Evolutionary conservation across 2,888 invertebrate genomes (phyloP), one percentile per base, ranked within the genome.

Genomic region (Acanthopleura granulata): DNA sequence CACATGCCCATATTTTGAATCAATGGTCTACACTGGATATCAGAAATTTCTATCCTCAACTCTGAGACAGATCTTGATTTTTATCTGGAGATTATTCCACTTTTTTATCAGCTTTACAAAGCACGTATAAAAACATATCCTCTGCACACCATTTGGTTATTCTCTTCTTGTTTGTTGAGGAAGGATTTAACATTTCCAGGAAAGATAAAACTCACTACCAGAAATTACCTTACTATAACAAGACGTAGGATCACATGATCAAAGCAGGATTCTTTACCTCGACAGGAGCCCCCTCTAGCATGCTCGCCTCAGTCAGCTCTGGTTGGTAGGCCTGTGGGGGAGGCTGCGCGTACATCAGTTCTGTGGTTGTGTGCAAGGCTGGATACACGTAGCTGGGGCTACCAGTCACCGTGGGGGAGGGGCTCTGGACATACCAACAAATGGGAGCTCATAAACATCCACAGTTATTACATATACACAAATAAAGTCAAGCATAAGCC

Each of bases 321-420:
- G 84, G 79, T 75, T 84, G 86, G 77, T 86, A 86, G 57, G 83
- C 80, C 61, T 84, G 86, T n/a, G 85, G 84, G 25, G 62, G 74
- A 49, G 86, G 79, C 74, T 86, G 85, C 74, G 86, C 86, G 78
- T 88, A 88, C 84, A 88, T 85, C 78, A 88, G 78, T 75, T 88
- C 88, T 74, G 87, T 85, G n/a, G 86, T 81, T 22, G 86, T 81
- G 72, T 85, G 85, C 76, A 87, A 81, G 27, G 84, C 80, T 50
- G 85, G 83, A 79, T 82, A 84, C 70, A 83, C 78, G 74, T 85
- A 85, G 22, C 83, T 82, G 69, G 86, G 85, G 72, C 83, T 84
- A 27, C 83, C 82, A 57, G 84, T 80, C 71, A 84, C 78, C 27
- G 81, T 77, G 49, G 85, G 84, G 25, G 84, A 81, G n/a, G 87